Evolutionary conservation across 2,888 invertebrate species (phyloP).

Genomic region (Pasiphila rectangulata): DNA sequence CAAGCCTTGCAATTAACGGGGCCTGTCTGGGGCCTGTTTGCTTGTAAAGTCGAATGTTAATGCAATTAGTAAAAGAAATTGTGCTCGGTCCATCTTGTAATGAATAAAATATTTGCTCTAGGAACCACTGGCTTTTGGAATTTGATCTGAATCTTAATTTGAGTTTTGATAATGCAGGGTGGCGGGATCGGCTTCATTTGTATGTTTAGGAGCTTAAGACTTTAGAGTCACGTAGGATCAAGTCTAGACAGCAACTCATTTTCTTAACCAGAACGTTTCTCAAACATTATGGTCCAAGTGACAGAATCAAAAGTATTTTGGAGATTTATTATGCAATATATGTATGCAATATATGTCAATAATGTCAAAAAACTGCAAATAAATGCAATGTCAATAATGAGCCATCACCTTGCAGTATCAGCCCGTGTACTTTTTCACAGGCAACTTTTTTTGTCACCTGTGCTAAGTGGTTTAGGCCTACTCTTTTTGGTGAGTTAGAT

Average conservation of each 20-base stretch:
- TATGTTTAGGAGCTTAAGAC: background rate
- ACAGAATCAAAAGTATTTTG: too few relatives aligned
- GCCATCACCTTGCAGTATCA: too few relatives aligned
- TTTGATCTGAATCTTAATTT: slow-evolving; percentile 22
- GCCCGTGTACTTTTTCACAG: too few relatives aligned
- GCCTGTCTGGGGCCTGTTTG: slow-evolving; percentile 28
- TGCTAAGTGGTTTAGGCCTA: too few relatives aligned
- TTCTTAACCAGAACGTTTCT: background rate
- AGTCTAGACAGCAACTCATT: background rate
- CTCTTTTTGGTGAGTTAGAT: too few relatives aligned
- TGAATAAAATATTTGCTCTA: slow-evolving; percentile 33
- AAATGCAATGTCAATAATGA: too few relatives aligned
- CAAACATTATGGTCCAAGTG: too few relatives aligned
- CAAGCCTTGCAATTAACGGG: slow-evolving; percentile 25
- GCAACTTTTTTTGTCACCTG: too few relatives aligned
- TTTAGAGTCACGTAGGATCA: background rate
- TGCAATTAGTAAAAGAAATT: slow-evolving; percentile 56
- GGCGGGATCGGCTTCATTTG: slow-evolving; percentile 1
- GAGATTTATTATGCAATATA: background rate
- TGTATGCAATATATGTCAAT: too few relatives aligned
- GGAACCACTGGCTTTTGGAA: slow-evolving; percentile 18
- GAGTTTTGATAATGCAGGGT: slow-evolving; percentile 4
- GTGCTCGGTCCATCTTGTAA: slow-evolving; percentile 34
- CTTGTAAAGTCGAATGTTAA: slow-evolving; percentile 66
- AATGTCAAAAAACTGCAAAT: too few relatives aligned